Base-by-base conservation (phyloP, 1,140 invertebrate genomes). In the Trinorchestia longiramus region DNA sequence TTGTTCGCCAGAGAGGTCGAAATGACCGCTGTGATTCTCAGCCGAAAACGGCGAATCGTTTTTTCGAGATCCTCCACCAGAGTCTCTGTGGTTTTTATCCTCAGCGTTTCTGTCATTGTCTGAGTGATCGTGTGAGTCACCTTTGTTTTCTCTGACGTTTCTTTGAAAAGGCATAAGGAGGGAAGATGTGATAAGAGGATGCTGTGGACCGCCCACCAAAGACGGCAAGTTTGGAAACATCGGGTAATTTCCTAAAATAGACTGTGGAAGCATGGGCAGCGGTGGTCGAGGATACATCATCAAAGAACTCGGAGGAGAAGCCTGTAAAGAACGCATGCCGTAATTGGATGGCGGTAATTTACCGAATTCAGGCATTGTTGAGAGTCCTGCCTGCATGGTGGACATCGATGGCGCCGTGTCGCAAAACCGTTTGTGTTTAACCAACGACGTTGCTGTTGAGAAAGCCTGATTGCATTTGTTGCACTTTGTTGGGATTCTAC, bases 391-490 rank as follows among this genome's bases (percentile, higher is more conserved):
- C 99, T 45, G 98, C 96, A 96, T 47, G 36, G 62, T 23, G 45
- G 96, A 96, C 41, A 96, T 95, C 4, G 97, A 92, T 6, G 97
- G 92, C n/a, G 98, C 95, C 98, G 97, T 57, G 98, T 97, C 98
- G 97, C 98, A 98, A 97, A 98, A 98, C 90, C 97, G 97, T 96
- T 98, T 97, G 97, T 98, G 98, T 96, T 98, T 98, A 96, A 97
- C 97, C 95, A 98, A 97, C 45, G 97, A 99, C 0, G 99, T 99
- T 28, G 98, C 98, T 0, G 99, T 99, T 62, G 98, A 98, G 97
- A 99, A 99, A 41, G 98, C 98, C 97, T 99, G 98, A 19, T 98
- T 98, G 97, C 99, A 99, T 98, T 99, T 99, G 97, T 98, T 98
- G 97, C 99, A 99, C 97, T 99, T 99, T 96, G 99, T 98, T 97